A percentile compares a stretch with the other conserved stretches of the same genome.
phyloP scores from a whole-genome alignment of 1,140 invertebrate genomes.

The Teleopsis dalmanni region DNA sequence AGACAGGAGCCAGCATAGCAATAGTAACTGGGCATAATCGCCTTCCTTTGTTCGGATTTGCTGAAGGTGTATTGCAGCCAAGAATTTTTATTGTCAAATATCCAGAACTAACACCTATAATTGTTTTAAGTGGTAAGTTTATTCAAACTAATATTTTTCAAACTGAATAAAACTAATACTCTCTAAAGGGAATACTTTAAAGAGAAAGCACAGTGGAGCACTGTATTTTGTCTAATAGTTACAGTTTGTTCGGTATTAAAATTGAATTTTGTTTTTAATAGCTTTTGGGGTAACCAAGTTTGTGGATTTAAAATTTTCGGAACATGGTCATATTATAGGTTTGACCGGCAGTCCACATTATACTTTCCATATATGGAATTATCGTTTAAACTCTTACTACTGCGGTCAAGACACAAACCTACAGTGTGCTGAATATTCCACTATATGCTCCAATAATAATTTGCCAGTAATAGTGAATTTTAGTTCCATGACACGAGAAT shows the following conservation, averaged over 20 bases:
- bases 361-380: constrained; percentile 24
- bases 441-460: constrained; percentile 7
- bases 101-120: constrained; percentile 16
- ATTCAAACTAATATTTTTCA: not conserved
- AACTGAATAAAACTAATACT: not conserved
- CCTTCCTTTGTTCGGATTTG: constrained; percentile 30
- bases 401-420: constrained; percentile 14
- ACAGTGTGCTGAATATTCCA: not conserved
- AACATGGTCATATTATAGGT: constrained; percentile 22
- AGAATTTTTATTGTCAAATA: constrained; percentile 28
- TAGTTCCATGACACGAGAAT: too few relatives aligned
- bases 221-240: too few relatives aligned
- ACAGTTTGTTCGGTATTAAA: too few relatives aligned
- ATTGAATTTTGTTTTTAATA: too few relatives aligned
- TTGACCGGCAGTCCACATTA: constrained; percentile 23
- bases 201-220: too few relatives aligned
- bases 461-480: constrained; percentile 26
- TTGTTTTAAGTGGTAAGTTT: not conserved
- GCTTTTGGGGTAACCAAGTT: constrained; percentile 15
- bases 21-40: constrained; percentile 25
- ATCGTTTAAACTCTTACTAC: constrained; percentile 18
- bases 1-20: constrained; percentile 19
- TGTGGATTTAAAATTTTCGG: constrained; percentile 22
- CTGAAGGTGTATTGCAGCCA: constrained; percentile 20
- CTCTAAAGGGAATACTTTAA: too few relatives aligned